Conservation (phyloP, 2,113 vertebrate genomes). For the Hydropotes inermis region DNA sequence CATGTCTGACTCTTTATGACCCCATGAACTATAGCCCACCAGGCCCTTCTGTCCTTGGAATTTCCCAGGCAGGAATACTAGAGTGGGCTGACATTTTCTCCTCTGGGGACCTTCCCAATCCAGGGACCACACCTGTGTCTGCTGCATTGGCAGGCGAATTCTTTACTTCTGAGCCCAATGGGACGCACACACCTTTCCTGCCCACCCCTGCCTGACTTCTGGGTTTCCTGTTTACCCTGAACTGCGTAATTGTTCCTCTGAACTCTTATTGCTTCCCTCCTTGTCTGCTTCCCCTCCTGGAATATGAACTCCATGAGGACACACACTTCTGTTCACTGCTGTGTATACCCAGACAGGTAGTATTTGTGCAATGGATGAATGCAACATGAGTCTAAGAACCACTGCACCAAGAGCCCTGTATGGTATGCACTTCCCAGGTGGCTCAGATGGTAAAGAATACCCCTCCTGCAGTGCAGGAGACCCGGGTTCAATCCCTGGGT, state of each 20-base stretch:
- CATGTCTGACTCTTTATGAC: accelerated
- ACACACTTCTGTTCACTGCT: neutral
- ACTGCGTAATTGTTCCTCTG: neutral
- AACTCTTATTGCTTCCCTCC: neutral
- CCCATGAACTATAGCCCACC: neutral
- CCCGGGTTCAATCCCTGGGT: neutral
- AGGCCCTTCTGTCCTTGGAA: neutral
- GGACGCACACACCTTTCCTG: neutral
- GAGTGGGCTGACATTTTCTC: neutral
- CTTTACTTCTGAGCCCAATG: neutral
- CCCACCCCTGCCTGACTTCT: accelerated
- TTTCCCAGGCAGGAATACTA: neutral
- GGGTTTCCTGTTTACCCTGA: neutral
- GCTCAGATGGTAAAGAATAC: neutral
- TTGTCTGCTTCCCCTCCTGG: neutral
- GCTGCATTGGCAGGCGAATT: neutral
- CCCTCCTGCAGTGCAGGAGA: neutral
- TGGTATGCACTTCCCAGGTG: neutral
- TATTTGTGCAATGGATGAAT: neutral
- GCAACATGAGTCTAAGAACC: neutral
- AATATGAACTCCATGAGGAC: neutral
- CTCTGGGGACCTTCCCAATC: neutral
- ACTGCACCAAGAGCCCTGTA: neutral
- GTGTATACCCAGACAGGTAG: neutral
- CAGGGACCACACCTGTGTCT: neutral